Evolutionary conservation across 2,797 vertebrate species (phyloP), one percentile per base, ranked within the genome.

Genomic region (Mormyrus hasselquistii): DNA sequence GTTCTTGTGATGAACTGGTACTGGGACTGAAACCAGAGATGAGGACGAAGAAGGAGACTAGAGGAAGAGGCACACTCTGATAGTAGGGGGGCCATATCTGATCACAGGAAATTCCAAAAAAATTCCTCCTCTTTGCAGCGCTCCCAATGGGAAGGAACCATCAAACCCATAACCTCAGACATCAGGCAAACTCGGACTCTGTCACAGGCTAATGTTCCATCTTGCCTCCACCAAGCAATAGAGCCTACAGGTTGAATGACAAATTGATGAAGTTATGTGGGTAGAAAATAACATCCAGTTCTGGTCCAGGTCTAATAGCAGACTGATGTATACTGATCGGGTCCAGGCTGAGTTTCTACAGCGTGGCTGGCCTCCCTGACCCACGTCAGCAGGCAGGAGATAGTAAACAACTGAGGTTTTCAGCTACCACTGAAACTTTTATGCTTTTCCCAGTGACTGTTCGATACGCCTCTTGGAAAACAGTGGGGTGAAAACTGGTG

Each of bases 31-130:
- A 49, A 47, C 88, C 38, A 73, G 22, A 59, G 49, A 38, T n/a
- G 47, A 73, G 52, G 29, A 87, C 0, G n/a, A 8, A 53, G 14
- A 14, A 49, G 69, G 52, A 84, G 88, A 41, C 57, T 49, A 83
- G 79, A 90, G 57, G 76, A 90, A 90, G 82, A 92, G 88, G 82
- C 53, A 49, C 47, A 73, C 91, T 91, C 84, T 87, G 89, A 92
- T 85, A 92, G 92, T 89, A 91, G 90, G 88, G 91, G 47, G 86
- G 91, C 34, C 91, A 88, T 89, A 91, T 91, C 90, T 91, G 89
- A 92, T 92, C 90, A 90, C 91, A 93, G 91, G 90, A 94, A 95
- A 94, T 93, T 91, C 93, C 91, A 90, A 91, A 88, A 88, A 90
- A 91, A 92, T 90, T 90, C 89, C 55, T 87, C 69, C 88, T 88